phyloP scores from a whole-genome alignment of 2,888 invertebrate species.

The Sympetrum striolatum region DNA sequence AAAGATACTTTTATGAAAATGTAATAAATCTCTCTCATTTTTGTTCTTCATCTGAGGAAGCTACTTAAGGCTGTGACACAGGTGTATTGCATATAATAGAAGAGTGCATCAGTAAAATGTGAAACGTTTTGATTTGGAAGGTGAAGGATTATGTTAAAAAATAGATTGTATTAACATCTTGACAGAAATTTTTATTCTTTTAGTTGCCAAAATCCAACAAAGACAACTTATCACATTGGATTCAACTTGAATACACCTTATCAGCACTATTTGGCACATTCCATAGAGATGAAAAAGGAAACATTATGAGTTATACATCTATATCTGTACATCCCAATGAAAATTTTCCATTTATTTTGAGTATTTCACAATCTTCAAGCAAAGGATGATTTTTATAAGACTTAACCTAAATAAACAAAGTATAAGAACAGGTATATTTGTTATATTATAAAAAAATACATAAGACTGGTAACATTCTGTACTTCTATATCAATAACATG shows the following conservation, averaged over 20 bases:
- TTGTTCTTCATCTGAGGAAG: too few relatives aligned
- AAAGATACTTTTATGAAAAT: too few relatives aligned
- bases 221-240: conserved; percentile 42
- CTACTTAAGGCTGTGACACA: too few relatives aligned
- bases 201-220: conserved; percentile 27
- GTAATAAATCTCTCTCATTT: too few relatives aligned
- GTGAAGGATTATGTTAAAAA: neutral
- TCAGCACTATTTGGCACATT: conserved; percentile 40
- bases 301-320: conserved; percentile 23
- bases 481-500: neutral
- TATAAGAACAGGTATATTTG: neutral
- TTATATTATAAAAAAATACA: neutral
- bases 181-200: conserved; percentile 32
- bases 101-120: neutral
- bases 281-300: conserved; percentile 26
- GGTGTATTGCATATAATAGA: too few relatives aligned
- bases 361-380: conserved; percentile 6
- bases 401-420: neutral
- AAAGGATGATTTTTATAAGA: neutral
- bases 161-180: neutral
- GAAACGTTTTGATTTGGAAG: neutral
- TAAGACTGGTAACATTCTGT: neutral
- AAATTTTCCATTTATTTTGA: conserved; percentile 10
- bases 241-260: conserved; percentile 26
- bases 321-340: conserved; percentile 9